These are phyloP conservation scores for Aspidoscelis tigris DNA, from an alignment of 2,113 vertebrate genomes.

Conservation along the genomic window DNA sequence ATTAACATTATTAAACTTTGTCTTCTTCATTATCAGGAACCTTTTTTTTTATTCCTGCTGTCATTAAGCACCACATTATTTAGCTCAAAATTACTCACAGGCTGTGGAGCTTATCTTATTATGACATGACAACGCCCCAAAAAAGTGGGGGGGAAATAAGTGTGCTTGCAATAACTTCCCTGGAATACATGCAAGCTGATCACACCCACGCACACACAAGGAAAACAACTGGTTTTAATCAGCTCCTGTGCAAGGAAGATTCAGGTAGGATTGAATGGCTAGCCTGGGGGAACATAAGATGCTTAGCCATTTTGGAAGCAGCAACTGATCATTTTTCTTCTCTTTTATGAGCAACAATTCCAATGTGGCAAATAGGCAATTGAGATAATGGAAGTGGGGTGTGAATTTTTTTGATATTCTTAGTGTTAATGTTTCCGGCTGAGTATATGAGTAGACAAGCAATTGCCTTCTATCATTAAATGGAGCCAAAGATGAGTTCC, in stretches of 20 bases:
- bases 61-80: slow-evolving; percentile 15
- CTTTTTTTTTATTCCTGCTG: slow-evolving; percentile 16
- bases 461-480: neutral
- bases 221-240: too few relatives aligned
- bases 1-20: neutral
- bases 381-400: slow-evolving; percentile 40
- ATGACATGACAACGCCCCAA: too few relatives aligned
- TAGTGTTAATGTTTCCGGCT: slow-evolving; percentile 21
- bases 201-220: slow-evolving; percentile 2
- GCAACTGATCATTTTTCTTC: slow-evolving; percentile 30
- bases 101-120: neutral
- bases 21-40: slow-evolving; percentile 33
- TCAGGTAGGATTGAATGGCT: neutral
- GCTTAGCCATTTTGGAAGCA: neutral
- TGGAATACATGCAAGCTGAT: slow-evolving; percentile 8
- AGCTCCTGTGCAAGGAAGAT: neutral
- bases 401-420: slow-evolving; percentile 38
- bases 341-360: slow-evolving; percentile 22
- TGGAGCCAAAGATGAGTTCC: neutral
- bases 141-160: neutral
- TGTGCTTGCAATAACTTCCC: slow-evolving; percentile 24
- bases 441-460: slow-evolving; percentile 2
- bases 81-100: slow-evolving; percentile 33
- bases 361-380: slow-evolving; percentile 40
- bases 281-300: neutral